Evolutionary conservation across 2,888 invertebrate species (phyloP).

Genomic region (Himalopsyche japonica): DNA sequence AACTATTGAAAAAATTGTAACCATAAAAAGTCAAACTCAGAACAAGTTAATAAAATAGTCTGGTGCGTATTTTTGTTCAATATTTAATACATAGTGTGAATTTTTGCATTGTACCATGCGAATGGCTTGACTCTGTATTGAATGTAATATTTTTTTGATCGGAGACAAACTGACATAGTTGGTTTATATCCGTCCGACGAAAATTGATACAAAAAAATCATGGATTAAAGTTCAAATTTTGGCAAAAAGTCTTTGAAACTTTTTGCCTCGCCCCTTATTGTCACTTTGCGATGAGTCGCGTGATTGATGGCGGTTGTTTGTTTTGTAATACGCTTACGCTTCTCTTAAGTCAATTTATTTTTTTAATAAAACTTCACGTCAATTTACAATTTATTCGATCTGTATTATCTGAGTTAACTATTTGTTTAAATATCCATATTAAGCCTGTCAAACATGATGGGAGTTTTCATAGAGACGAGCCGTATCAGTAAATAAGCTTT

Average conservation of each 20-base stretch:
- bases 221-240: not conserved
- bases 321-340: slow-evolving; percentile 13
- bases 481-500: too few relatives aligned
- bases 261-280: slow-evolving; percentile 15
- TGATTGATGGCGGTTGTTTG: slow-evolving; percentile 31
- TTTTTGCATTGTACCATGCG: too few relatives aligned
- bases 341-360: not conserved
- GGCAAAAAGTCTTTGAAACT: slow-evolving; percentile 9
- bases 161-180: not conserved
- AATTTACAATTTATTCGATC: not conserved
- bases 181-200: not conserved
- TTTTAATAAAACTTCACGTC: not conserved
- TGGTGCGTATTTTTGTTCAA: too few relatives aligned
- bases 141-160: too few relatives aligned
- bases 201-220: not conserved
- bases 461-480: not conserved
- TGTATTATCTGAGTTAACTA: not conserved
- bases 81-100: too few relatives aligned
- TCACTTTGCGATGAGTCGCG: slow-evolving; percentile 25
- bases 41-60: too few relatives aligned
- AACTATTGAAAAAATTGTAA: too few relatives aligned
- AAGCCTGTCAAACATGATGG: not conserved
- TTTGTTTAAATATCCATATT: not conserved
- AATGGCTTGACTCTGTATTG: too few relatives aligned
- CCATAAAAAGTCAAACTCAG: too few relatives aligned